These are phyloP conservation scores for Falco concolor DNA, from an alignment of 2,797 vertebrate genomes.

Conservation along the genomic window DNA sequence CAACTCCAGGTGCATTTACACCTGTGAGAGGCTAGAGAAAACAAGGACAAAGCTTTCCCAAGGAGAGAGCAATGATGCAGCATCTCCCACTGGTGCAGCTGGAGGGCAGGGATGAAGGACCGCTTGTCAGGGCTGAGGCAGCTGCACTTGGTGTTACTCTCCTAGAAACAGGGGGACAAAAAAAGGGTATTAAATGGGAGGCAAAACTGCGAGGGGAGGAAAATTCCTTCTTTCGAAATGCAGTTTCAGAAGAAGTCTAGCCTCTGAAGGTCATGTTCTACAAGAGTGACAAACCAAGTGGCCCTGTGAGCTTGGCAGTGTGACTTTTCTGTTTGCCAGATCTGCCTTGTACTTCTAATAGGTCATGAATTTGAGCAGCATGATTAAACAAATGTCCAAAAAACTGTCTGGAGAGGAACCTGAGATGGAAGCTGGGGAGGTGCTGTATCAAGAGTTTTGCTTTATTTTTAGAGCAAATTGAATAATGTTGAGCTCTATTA, in stretches of 20 bases:
- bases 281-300: neutral
- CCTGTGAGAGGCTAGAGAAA: neutral
- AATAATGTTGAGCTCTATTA: neutral
- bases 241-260: neutral
- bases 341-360: neutral
- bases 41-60: neutral
- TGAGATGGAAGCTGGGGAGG: neutral
- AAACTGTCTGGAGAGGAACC: neutral
- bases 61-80: neutral
- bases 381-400: neutral
- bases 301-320: neutral
- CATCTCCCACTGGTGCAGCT: neutral
- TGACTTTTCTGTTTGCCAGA: neutral
- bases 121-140: neutral
- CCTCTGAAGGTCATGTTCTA: neutral
- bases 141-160: neutral
- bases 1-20: neutral
- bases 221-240: neutral
- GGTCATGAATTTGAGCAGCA: neutral
- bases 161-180: neutral
- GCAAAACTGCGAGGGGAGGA: neutral
- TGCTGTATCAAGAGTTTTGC: neutral
- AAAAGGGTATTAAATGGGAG: neutral
- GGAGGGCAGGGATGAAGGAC: neutral
- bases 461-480: conserved; percentile 15